These are phyloP conservation scores for Hetaerina titia DNA, from an alignment of 2,888 invertebrate species.

Conservation along the genomic window DNA sequence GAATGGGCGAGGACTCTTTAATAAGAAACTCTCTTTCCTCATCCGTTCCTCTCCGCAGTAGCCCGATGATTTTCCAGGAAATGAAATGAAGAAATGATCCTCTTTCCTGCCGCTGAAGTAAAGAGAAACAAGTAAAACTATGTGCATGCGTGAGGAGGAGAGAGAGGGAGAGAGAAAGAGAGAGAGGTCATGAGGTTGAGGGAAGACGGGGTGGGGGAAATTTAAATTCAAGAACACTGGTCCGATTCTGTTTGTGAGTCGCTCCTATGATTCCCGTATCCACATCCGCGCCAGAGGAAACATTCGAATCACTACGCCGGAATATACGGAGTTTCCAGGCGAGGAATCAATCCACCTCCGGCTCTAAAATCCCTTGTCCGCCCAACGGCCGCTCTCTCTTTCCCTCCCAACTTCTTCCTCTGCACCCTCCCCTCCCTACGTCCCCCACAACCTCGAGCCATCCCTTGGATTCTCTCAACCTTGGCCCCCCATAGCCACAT, in stretches of 20 bases:
- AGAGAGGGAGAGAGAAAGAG: not conserved
- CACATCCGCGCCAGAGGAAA: not conserved
- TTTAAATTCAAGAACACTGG: not conserved
- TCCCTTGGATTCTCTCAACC: no score
- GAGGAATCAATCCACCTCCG: conserved; percentile 39
- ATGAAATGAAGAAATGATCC: not conserved
- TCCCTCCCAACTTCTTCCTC: no score
- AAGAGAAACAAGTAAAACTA: not conserved
- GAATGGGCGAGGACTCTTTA: not conserved
- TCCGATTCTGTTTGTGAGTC: conserved; percentile 44
- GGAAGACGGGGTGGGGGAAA: not conserved
- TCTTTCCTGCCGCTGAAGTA: not conserved
- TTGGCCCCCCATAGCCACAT: no score
- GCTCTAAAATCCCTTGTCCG: not conserved
- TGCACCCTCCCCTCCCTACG: not conserved
- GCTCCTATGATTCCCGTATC: conserved; percentile 1
- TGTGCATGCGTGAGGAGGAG: not conserved
- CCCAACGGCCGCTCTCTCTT: not conserved
- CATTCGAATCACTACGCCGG: not conserved
- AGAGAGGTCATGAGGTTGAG: not conserved
- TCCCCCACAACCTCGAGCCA: not conserved
- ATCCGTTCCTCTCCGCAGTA: not conserved
- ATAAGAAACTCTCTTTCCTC: not conserved
- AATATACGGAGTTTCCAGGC: conserved; percentile 7
- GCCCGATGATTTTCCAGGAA: not conserved